phyloP scores from a whole-genome alignment of 2,888 invertebrate species.

The Callinectes sapidus region DNA sequence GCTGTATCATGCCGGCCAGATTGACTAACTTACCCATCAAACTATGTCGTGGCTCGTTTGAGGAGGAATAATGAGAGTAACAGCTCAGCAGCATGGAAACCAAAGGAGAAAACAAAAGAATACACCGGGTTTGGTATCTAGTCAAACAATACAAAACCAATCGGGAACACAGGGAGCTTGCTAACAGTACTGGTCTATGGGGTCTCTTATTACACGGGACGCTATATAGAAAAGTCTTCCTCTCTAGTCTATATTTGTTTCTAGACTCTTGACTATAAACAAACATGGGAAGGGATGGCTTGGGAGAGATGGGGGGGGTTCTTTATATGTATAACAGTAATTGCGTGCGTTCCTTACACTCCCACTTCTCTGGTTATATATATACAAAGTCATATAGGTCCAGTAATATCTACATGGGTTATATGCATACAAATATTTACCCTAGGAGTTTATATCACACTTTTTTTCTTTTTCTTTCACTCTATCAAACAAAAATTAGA shows the following conservation, averaged over 20 bases:
- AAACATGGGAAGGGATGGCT: neutral
- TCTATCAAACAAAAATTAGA: neutral
- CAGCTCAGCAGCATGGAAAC: conserved; percentile 61
- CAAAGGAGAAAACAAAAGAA: conserved; percentile 51
- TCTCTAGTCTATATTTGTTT: neutral
- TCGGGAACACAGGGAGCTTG: neutral
- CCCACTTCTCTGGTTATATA: neutral
- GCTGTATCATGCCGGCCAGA: conserved; percentile 48
- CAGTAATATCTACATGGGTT: conserved; percentile 19
- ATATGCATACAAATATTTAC: conserved; percentile 14
- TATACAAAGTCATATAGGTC: neutral
- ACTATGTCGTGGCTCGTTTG: conserved; percentile 54
- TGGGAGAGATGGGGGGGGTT: neutral
- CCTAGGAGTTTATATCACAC: neutral
- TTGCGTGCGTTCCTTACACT: neutral
- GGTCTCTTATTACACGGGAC: neutral
- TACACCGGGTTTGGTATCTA: conserved; percentile 49
- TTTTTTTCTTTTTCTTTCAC: neutral
- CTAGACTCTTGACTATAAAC: neutral
- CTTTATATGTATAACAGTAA: neutral
- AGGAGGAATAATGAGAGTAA: conserved; percentile 44
- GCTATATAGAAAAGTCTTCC: neutral
- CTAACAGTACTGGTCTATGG: neutral
- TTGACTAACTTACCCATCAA: conserved; percentile 54
- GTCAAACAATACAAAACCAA: neutral